A percentile compares a stretch with the other conserved stretches of the same genome.
Conservation (phyloP, 2,797 vertebrate genomes). For the Gambusia yucatana region DNA sequence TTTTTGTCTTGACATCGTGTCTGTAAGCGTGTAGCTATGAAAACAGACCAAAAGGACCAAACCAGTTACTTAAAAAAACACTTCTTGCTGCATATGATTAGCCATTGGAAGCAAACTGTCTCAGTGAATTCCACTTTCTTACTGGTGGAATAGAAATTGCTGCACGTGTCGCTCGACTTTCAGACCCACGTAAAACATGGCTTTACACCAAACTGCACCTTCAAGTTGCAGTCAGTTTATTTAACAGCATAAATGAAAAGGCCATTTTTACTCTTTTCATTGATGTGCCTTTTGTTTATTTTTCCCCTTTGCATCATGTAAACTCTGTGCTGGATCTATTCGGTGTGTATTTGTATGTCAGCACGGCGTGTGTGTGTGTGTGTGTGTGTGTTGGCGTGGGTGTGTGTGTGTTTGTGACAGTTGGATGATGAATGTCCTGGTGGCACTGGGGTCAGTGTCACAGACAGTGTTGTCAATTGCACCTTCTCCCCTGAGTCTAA, state of each 20-base stretch:
- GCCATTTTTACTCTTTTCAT: neutral
- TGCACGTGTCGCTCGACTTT: neutral
- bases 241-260: neutral
- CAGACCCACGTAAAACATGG: neutral
- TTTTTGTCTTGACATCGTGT: neutral
- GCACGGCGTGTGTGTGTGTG: conserved; percentile 9
- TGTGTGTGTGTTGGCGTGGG: conserved; percentile 31
- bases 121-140: neutral
- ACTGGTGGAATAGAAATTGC: neutral
- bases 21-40: neutral
- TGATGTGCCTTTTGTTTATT: neutral
- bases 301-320: neutral
- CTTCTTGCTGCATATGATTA: neutral
- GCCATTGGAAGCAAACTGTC: neutral
- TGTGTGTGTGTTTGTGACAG: conserved; percentile 64
- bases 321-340: conserved; percentile 6
- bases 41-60: neutral
- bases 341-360: neutral
- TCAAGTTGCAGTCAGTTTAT: neutral
- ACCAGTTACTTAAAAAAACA: neutral
- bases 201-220: neutral
- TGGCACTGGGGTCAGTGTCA: conserved; percentile 79
- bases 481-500: conserved; percentile 72
- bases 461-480: conserved; percentile 82
- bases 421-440: conserved; percentile 80